Evolutionary conservation across 2,888 invertebrate species (phyloP).

Genomic region (Drosophila paranaensis): DNA sequence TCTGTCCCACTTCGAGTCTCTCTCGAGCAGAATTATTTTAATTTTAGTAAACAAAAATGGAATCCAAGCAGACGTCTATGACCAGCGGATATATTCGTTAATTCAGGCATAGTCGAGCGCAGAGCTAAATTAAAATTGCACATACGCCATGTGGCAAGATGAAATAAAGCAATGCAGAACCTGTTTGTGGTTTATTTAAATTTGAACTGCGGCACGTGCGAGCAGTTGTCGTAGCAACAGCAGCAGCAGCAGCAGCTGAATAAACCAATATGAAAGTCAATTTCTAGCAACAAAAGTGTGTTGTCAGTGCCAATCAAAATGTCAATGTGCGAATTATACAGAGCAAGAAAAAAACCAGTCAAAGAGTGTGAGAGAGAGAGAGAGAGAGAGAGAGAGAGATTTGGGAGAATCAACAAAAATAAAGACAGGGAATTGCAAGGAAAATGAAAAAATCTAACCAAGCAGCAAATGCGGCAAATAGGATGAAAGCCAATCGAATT

Average conservation of each 20-base stretch:
- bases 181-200: constrained; percentile 15
- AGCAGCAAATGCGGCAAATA: constrained; percentile 78
- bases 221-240: constrained; percentile 3
- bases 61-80: constrained; percentile 53
- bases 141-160: constrained; percentile 42
- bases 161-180: neutral
- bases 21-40: neutral
- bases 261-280: constrained; percentile 55
- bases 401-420: constrained; percentile 17
- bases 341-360: neutral
- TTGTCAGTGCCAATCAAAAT: constrained; percentile 77
- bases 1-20: neutral
- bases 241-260: constrained; percentile 11
- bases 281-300: constrained; percentile 61
- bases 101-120: constrained; percentile 32
- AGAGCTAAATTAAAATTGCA: constrained; percentile 43
- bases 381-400: constrained; percentile 6
- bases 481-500: constrained; percentile 78
- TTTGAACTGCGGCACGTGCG: constrained; percentile 40
- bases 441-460: constrained; percentile 72
- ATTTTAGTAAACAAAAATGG: constrained; percentile 2
- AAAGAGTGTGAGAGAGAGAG: neutral
- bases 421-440: constrained; percentile 34
- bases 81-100: constrained; percentile 46
- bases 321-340: constrained; percentile 70